A percentile compares a stretch with the other conserved stretches of the same genome.
Conservation (phyloP, 2,888 invertebrate species). For the Notodonta dromedarius region DNA sequence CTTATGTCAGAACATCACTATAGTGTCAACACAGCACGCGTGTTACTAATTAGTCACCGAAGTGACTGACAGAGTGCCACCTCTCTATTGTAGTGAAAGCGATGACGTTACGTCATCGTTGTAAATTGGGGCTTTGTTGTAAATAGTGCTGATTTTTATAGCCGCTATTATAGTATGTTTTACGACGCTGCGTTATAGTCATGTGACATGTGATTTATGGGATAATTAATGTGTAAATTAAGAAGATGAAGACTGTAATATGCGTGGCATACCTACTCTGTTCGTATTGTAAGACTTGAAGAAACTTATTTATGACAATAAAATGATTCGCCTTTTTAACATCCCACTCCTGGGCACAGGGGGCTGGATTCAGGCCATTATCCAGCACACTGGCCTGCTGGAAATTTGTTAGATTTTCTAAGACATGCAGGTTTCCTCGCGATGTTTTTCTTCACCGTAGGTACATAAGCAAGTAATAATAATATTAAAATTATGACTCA, state of each 20-base stretch:
- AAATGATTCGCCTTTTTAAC: too few relatives aligned
- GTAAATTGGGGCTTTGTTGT: background rate
- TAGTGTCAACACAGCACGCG: slow-evolving; percentile 35
- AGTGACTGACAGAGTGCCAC: slow-evolving; percentile 16
- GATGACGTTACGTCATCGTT: slow-evolving; percentile 1
- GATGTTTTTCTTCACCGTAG: too few relatives aligned
- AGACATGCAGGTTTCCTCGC: too few relatives aligned
- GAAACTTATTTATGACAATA: too few relatives aligned
- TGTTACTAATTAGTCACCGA: slow-evolving; percentile 36
- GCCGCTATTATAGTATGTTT: background rate
- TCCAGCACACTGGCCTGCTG: too few relatives aligned
- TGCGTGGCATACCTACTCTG: background rate
- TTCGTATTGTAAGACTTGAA: too few relatives aligned
- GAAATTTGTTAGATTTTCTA: too few relatives aligned
- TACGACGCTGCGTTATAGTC: background rate
- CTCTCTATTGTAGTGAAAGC: slow-evolving; percentile 8
- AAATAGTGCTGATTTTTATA: slow-evolving; percentile 1
- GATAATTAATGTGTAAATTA: background rate
- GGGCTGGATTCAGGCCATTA: too few relatives aligned
- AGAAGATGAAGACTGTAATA: background rate
- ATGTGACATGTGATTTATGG: slow-evolving; percentile 1
- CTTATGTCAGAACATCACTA: slow-evolving; percentile 25
- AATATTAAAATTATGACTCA: too few relatives aligned
- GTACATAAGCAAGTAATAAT: too few relatives aligned
- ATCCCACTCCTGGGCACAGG: too few relatives aligned